Evolutionary conservation across 1,140 invertebrate species (phyloP).

Genomic region (Coelopa frigida): DNA sequence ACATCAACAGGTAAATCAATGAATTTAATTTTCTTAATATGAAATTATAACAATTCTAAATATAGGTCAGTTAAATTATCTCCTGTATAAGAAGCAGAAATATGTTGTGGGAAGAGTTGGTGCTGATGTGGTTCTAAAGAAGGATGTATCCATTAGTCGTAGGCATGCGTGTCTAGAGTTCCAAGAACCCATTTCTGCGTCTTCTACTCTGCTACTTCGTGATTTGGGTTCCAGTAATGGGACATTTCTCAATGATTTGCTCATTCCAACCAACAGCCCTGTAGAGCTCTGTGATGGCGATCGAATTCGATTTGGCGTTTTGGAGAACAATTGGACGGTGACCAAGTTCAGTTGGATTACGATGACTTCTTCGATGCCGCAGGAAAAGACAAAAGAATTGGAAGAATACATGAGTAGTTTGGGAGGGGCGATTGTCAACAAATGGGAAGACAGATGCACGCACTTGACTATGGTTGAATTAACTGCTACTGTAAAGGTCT

Average conservation of each 20-base stretch:
- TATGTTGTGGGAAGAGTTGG: constrained; percentile 30
- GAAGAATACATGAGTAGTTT: constrained; percentile 39
- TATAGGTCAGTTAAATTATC: not conserved
- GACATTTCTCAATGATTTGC: constrained; percentile 46
- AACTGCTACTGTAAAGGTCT: constrained; percentile 60
- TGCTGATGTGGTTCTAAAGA: constrained; percentile 44
- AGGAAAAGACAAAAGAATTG: constrained; percentile 39
- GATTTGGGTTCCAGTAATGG: constrained; percentile 51
- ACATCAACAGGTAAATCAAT: constrained; percentile 2
- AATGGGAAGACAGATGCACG: constrained; percentile 50
- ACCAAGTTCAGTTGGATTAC: constrained; percentile 40
- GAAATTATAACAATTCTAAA: not conserved
- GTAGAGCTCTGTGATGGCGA: constrained; percentile 44
- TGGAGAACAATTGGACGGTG: constrained; percentile 47
- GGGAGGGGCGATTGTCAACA: constrained; percentile 43
- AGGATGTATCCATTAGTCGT: constrained; percentile 51
- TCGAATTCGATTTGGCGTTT: constrained; percentile 49
- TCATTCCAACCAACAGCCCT: constrained; percentile 32
- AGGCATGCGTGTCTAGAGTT: constrained; percentile 44
- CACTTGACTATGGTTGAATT: constrained; percentile 60
- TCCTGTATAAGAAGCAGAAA: constrained; percentile 11
- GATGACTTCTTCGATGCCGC: constrained; percentile 47
- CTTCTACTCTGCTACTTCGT: no score
- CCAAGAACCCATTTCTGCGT: no score
- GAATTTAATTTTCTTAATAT: not conserved